Evolutionary conservation across 2,888 invertebrate genomes (phyloP), one percentile per base, ranked within the genome.

Genomic region (Caenorhabditis angaria): DNA sequence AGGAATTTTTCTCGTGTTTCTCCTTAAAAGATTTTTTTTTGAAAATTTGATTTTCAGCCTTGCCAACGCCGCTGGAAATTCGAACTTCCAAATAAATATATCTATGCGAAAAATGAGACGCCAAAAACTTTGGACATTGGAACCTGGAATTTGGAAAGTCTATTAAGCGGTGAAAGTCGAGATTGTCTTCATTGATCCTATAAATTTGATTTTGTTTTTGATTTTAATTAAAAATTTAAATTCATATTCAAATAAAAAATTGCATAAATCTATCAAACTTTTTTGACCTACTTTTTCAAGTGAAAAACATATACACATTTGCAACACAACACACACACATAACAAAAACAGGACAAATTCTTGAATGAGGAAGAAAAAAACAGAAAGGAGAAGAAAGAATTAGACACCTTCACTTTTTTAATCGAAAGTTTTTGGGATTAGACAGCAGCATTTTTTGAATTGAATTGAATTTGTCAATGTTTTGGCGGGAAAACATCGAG

Each of bases 31-130:
- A 14, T 54, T 20, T 58, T 35, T 8, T 5, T 8, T 24, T 24
- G 10, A 51, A 51, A 51, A 51, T 24, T n/a, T 6, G 14, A 12
- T 54, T 25, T 83, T 61, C 57, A 85, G 84, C 87, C 85, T 3
- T 87, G 87, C 62, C 85, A 87, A 61, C 80, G 87, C 27, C 78
- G 86, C 8, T 87, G 87, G 87, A 86, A 85, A 70, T 87, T 87
- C 56, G 86, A 86, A 62, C 55, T 87, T 59, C 87, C 87, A n/a
- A 86, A 85, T 65, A 72, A 81, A 27, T 87, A 87, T 77, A 86
- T 87, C 61, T 63, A 70, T 53, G 55, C 58, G 2, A 50, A 63
- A 14, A 14, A 41, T 0, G 62, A 69, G 2, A 24, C 62, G 6
- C 32, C 61, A 20, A 76, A 77, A 29, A 61, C 71, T 22, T 59